Base-by-base conservation (phyloP, 2,113 vertebrate species). In the Peucedramus taeniatus region DNA sequence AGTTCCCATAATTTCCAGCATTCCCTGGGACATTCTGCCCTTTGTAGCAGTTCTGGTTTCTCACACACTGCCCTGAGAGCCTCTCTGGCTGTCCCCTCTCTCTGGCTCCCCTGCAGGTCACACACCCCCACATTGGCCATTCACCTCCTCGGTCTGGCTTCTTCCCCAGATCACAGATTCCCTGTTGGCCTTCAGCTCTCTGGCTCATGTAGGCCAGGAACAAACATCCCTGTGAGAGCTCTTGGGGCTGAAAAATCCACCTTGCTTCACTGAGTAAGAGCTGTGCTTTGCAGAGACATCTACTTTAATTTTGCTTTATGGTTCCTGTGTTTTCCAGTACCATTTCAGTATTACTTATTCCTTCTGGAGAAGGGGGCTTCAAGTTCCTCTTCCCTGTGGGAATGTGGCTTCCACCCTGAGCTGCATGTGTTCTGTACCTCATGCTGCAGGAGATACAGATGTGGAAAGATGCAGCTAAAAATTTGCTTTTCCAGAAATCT, bases 141-240 rank as follows among this genome's bases (percentile, higher is more conserved):
- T 74, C 9, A 1, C 35, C 18, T 33, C 59, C 10, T n/a, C 0
- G 0, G 0, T 33, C 30, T 45, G 61, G 22, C 9, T 56, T 49
- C 50, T 44, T 13, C 35, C 31, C 27, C 1, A 9, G 28, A 15
- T 30, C 83, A 77, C 54, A 27, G 26, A 26, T 70, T 39, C 35
- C 44, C 23, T 12, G 13, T 6, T 37, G 40, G 17, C 63, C 31
- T 69, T 33, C 51, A 30, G 3, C 42, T 54, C 70, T 28, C 54
- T 21, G 51, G 51, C 65, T 68, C 61, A 7, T 61, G 1, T 26
- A 21, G 63, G 53, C 37, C 24, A 19, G 61, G 22, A 17, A 14
- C 20, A 23, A 3, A 0, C 1, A 6, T 6, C 53, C 53, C 63
- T 64, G 2, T 7, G 44, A 64, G 81, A 68, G 69, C 23, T 33